Evolutionary conservation across 2,113 vertebrate genomes (phyloP), one percentile per base, ranked within the genome.

Genomic region (Stegostoma tigrinum): DNA sequence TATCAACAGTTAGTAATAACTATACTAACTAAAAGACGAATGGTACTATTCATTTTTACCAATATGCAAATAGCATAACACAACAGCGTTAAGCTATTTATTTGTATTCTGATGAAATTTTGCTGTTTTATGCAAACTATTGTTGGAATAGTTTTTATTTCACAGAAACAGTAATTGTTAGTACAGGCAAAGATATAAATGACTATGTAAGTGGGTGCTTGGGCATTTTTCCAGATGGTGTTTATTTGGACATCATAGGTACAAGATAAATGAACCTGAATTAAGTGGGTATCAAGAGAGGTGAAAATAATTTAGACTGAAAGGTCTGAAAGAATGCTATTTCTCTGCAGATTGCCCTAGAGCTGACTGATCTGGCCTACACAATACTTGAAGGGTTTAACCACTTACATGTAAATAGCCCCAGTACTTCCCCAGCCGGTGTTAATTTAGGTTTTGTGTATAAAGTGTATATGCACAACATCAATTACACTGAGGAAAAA

Each of bases 221-320:
- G 14, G 68, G 96, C 96, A 96, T 94, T 97, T 61, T 97, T 97
- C 96, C 96, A 97, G 97, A 97, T 97, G 96, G 96, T 97, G 96
- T 96, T 97, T 98, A 97, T 97, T 96, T 97, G 97, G 96, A 97
- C 96, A 96, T 96, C 97, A 96, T 97, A 97, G 78, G 96, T 96
- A 97, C 97, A 96, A 96, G 97, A 98, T 97, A 97, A 98, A 98
- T 96, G 97, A 96, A 96, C 97, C 96, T 97, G 97, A 97, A 97
- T 97, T 96, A 96, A 96, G 91, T 86, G 96, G 96, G 96, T 97
- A 96, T 95, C 66, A 96, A 96, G 96, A 96, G 96, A 96, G 70
- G 96, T 55, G 96, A 95, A 72, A 95, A 95, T 86, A 78, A 96
- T 96, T 96, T 96, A 96, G 96, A 97, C 95, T 12, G 38, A 68